phyloP scores from a whole-genome alignment of 2,797 vertebrate species.

The Tapirus indicus region DNA sequence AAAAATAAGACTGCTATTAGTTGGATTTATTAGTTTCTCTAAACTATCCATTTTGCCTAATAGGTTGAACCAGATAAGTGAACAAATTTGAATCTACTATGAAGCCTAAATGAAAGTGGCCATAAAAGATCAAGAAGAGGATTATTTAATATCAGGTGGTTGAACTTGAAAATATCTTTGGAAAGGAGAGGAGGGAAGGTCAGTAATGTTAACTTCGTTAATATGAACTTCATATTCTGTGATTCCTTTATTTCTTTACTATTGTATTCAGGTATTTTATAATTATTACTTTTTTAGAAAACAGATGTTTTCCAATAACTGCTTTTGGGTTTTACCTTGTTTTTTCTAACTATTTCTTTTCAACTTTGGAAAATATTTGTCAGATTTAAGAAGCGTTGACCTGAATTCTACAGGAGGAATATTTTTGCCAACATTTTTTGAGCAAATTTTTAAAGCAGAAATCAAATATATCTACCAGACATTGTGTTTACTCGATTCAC shows the following conservation, averaged over 20 bases:
- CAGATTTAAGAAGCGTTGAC: neutral
- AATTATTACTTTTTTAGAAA: neutral
- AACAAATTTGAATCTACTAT: neutral
- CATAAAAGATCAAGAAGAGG: neutral
- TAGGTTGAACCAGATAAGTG: neutral
- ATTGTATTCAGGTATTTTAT: neutral
- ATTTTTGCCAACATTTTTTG: slow-evolving; percentile 28
- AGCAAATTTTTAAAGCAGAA: neutral
- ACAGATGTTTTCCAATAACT: neutral
- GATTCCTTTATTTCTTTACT: neutral
- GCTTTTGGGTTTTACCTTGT: neutral
- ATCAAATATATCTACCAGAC: neutral
- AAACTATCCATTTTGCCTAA: neutral
- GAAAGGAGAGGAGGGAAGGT: neutral
- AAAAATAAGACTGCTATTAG: neutral
- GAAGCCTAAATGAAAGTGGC: neutral
- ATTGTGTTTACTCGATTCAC: neutral
- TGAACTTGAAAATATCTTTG: neutral
- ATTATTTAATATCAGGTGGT: neutral
- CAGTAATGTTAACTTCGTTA: neutral
- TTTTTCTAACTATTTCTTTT: neutral
- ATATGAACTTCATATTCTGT: neutral
- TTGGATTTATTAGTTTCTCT: neutral
- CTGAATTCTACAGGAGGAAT: neutral
- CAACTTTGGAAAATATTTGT: neutral